phyloP scores from a whole-genome alignment of 2,113 vertebrate genomes.

The Rafetus swinhoei region DNA sequence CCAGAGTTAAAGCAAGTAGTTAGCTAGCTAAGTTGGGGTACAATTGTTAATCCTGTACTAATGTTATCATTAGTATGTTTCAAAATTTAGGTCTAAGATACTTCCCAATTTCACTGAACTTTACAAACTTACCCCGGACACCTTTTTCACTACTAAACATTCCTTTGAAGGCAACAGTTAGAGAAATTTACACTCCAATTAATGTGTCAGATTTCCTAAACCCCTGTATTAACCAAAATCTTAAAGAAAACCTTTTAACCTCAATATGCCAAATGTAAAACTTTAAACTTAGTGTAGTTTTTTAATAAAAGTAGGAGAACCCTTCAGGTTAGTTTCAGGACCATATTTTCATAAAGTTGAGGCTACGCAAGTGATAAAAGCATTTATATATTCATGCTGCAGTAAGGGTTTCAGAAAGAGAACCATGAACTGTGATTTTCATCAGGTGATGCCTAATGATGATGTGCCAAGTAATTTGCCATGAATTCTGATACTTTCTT shows the following conservation, averaged over 20 bases:
- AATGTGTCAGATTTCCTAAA: neutral
- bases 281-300: neutral
- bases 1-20: neutral
- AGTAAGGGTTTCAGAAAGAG: neutral
- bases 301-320: neutral
- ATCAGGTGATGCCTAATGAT: neutral
- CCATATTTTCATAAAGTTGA: neutral
- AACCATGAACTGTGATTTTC: neutral
- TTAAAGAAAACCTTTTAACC: neutral
- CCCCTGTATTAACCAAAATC: rapidly evolving
- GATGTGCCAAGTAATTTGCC: neutral
- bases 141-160: neutral
- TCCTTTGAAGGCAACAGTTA: neutral
- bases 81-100: neutral
- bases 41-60: neutral
- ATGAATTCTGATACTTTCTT: neutral
- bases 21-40: neutral
- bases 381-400: neutral
- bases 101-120: neutral
- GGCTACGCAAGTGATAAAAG: neutral
- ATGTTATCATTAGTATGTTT: neutral
- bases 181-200: neutral
- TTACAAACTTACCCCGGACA: neutral
- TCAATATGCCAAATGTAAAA: neutral
- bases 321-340: neutral